Evolutionary conservation across 2,888 invertebrate species (phyloP), one percentile per base, ranked within the genome.

Genomic region (Caenorhabditis auriculariae): DNA sequence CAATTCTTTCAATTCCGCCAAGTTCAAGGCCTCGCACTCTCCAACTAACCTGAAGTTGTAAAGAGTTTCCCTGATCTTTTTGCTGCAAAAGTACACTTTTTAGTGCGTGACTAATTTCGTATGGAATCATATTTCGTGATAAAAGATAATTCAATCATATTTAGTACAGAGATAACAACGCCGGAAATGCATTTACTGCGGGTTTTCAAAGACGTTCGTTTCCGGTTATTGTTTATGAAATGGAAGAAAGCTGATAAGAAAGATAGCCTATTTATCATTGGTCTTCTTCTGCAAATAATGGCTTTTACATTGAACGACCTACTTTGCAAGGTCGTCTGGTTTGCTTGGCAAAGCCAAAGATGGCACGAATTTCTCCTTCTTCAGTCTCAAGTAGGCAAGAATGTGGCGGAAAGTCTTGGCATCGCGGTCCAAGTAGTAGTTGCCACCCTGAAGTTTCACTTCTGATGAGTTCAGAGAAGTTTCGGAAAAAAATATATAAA

Each of bases 391-490:
- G 83, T 91, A 98, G 85, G 95, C 95, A 66, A 98, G 87, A 80
- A 98, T 91, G 83, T 96, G 93, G 23, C 95, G 88, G 85, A 98
- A 98, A 90, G 94, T 91, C 71, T 90, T 91, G 3, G 96, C 95
- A 82, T 98, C 96, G 46, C 96, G 87, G 85, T 98, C 96, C 78
- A 98, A 93, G 85, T 96, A 98, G 84, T 96, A 96, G 83, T 98
- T 82, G 17, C 81, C 81, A 38, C 77, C 80, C 69, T 72, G 15
- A 32, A 52, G n/a, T n/a, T n/a, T n/a, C n/a, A n/a, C n/a, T n/a
- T n/a, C n/a, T n/a, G 15, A 17, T 43, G 4, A n/a, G 12, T 19
- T 43, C n/a, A n/a, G n/a, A n/a, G n/a, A n/a, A n/a, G n/a, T n/a
- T n/a, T n/a, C n/a, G n/a, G n/a, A n/a, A 9, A 41, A 41, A 41